phyloP scores from a whole-genome alignment of 2,797 vertebrate genomes.

The Alosa sapidissima region DNA sequence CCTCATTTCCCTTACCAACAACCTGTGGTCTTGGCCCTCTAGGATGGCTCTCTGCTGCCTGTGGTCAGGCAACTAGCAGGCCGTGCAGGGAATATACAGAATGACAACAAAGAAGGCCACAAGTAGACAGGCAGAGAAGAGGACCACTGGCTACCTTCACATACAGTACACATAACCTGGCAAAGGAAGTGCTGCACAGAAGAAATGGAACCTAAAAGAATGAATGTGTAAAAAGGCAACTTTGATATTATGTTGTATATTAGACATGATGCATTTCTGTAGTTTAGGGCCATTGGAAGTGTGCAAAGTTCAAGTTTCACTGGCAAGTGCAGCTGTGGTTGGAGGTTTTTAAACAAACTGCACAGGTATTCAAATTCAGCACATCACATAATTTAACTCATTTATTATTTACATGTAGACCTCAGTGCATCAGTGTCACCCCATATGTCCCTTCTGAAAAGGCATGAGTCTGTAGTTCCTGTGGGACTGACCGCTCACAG shows the following conservation, averaged over 20 bases:
- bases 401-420: too few species aligned
- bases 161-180: too few species aligned
- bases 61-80: neutral
- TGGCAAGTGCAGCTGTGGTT: neutral
- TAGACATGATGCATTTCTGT: neutral
- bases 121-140: neutral
- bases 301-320: neutral
- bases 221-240: neutral
- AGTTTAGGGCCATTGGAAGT: neutral
- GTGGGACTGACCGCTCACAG: neutral
- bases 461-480: neutral
- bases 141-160: neutral
- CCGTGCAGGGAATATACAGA: neutral
- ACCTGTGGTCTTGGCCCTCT: neutral
- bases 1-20: constrained; percentile 32
- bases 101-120: neutral
- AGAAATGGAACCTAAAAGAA: neutral
- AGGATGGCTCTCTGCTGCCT: neutral
- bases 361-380: neutral
- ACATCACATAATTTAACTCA: neutral
- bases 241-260: neutral
- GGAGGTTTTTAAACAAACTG: neutral
- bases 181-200: too few species aligned
- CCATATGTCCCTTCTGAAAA: neutral
- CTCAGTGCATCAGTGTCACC: neutral